phyloP scores from a whole-genome alignment of 2,113 vertebrate genomes.

The Lonchura striata region DNA sequence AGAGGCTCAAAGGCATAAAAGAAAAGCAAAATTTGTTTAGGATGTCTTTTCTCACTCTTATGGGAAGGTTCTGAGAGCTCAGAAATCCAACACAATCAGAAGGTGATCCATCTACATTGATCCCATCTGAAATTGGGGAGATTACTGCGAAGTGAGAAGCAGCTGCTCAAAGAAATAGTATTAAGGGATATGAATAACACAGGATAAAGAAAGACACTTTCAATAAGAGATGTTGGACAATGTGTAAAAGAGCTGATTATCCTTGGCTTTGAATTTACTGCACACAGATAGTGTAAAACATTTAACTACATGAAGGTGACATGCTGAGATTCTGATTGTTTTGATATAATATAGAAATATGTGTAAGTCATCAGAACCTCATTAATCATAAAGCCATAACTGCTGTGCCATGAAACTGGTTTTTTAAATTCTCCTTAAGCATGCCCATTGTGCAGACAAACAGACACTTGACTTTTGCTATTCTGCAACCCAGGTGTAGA shows the following conservation, averaged over 20 bases:
- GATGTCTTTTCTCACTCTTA: background rate
- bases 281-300: background rate
- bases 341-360: background rate
- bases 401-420: background rate
- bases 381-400: background rate
- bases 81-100: background rate
- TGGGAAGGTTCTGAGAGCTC: background rate
- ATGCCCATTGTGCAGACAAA: background rate
- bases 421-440: background rate
- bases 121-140: background rate
- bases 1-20: background rate
- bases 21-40: background rate
- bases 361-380: background rate
- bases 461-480: constrained; percentile 34
- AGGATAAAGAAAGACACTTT: background rate
- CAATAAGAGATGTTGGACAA: background rate
- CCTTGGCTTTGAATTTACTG: background rate
- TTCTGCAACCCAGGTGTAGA: constrained; percentile 86
- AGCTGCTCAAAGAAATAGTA: background rate
- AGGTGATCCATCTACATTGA: background rate
- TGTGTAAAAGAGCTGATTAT: background rate
- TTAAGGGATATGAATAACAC: background rate
- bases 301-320: background rate
- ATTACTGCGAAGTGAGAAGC: background rate
- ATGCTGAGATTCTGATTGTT: background rate